Base-by-base conservation (phyloP, 2,113 vertebrate species). In the Mustela nigripes region DNA sequence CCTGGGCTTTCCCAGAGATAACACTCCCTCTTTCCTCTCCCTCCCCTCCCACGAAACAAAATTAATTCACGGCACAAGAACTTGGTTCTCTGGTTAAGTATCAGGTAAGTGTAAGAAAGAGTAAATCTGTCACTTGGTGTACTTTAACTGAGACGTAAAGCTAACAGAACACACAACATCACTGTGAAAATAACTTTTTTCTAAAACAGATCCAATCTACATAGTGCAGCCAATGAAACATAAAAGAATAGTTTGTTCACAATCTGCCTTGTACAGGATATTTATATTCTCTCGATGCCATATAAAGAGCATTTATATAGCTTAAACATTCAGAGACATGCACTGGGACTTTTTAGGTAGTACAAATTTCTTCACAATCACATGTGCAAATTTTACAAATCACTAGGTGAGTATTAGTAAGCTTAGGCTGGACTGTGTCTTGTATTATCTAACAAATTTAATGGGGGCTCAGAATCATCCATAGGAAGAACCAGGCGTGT, bases 401-500 rank as follows among this genome's bases (percentile, higher is more conserved):
- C 96, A 97, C 97, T 94, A 98, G 97, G 97, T 42, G 7, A 98
- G 96, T 86, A 65, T 95, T 84, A 97, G 73, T 84, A 90, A 98
- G 97, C 96, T 98, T 99, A 99, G 45, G 99, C 98, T 2, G 99
- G 98, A 73, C 99, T 98, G 0, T 99, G 99, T 96, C 99, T 99
- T 0, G 98, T 98, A 6, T 92, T 99, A 96, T 99, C 99, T 96
- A 99, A 98, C 87, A 99, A 58, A 60, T 99, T 99, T 85, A 99
- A 99, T 0, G 99, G 99, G 0, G 99, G 99, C 98, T 99, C 99
- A 0, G 99, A 99, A 98, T 99, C 99, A 4, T 99, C 99, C 99
- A 99, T 99, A 89, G 99, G 99, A 78, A 99, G 99, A 95, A 99
- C 99, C 96, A 99, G 99, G 89, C 99, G 99, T 0, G 99, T 99